Evolutionary conservation across 2,113 vertebrate genomes (phyloP).

Genomic region (Dendrocopos noguchii): DNA sequence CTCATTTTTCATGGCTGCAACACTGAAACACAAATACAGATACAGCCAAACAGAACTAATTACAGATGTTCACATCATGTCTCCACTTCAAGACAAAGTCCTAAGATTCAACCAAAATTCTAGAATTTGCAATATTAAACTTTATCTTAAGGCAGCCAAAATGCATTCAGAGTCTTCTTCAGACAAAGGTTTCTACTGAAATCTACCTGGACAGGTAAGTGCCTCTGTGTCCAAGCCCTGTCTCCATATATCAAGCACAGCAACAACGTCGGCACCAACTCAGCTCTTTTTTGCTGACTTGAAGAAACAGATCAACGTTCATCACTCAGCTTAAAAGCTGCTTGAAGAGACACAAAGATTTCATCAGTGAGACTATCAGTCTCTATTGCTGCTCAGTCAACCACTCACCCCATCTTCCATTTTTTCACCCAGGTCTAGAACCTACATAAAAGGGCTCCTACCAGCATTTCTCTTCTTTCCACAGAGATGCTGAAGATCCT

Average conservation of each 20-base stretch:
- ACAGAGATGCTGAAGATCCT: not conserved
- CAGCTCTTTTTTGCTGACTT: not conserved
- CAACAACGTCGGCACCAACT: not conserved
- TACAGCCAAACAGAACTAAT: not conserved
- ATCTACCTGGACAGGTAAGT: not conserved
- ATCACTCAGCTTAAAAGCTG: not conserved
- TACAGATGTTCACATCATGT: not conserved
- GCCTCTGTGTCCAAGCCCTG: not conserved
- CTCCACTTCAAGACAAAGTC: not conserved
- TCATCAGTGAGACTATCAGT: not conserved
- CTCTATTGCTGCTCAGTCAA: not conserved
- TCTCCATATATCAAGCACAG: not conserved
- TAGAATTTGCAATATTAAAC: not conserved
- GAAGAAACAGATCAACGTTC: not conserved
- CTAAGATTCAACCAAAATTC: not conserved
- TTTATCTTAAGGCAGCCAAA: not conserved
- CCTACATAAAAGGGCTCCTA: not conserved
- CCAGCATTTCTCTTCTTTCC: not conserved
- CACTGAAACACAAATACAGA: slow-evolving; percentile 1
- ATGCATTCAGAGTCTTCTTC: not conserved
- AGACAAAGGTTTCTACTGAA: not conserved
- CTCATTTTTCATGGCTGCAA: not conserved
- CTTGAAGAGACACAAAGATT: not conserved
- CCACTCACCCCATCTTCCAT: not conserved
- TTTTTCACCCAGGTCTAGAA: not conserved